These are phyloP conservation scores for Sinella curviseta DNA, from an alignment of 1,140 invertebrate genomes.

Conservation along the genomic window DNA sequence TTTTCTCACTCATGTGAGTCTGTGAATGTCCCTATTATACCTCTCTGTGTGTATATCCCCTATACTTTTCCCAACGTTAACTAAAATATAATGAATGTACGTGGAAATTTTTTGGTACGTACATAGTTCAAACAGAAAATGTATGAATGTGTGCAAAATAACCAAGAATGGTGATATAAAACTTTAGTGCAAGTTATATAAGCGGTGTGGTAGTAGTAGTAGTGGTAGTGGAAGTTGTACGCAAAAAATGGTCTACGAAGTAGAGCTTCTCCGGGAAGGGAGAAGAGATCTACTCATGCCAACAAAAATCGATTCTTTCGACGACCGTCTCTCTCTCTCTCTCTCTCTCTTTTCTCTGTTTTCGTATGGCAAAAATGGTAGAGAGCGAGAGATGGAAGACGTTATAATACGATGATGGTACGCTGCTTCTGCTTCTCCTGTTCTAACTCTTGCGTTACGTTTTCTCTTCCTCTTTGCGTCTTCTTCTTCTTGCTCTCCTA, in stretches of 20 bases:
- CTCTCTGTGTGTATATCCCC: background rate
- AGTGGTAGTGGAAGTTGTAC: no score
- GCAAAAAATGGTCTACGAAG: background rate
- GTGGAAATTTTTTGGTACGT: background rate
- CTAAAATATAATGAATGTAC: no score
- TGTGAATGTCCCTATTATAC: no score
- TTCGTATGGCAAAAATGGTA: background rate
- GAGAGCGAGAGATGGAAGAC: background rate
- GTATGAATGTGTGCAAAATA: conserved; percentile 20
- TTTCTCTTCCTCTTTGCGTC: background rate
- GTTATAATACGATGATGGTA: background rate
- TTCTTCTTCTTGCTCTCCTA: background rate
- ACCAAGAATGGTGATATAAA: background rate
- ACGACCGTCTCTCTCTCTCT: background rate
- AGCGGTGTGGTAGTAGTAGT: no score
- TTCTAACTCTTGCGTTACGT: background rate
- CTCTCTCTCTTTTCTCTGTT: background rate
- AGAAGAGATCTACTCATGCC: conserved; percentile 4
- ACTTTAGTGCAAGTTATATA: background rate
- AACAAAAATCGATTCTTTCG: conserved; percentile 25
- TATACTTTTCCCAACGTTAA: background rate
- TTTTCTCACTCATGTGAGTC: background rate
- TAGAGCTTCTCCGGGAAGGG: conserved; percentile 9
- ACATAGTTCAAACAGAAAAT: background rate
- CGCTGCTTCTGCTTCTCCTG: background rate